Conservation (phyloP, 2,113 vertebrate species). For the Hemiscyllium ocellatum region DNA sequence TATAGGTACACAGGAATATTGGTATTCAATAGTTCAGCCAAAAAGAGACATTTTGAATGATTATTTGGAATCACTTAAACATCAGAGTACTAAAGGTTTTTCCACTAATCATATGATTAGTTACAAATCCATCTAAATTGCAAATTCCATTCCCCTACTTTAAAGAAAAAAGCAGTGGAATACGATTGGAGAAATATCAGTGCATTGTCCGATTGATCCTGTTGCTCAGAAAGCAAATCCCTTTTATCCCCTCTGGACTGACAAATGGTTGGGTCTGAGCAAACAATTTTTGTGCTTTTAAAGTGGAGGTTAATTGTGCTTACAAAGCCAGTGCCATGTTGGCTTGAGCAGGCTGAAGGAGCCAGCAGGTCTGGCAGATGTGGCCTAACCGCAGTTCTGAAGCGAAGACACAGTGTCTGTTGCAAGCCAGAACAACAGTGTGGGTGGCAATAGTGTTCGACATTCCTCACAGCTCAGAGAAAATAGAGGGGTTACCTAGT, state of each 20-base stretch:
- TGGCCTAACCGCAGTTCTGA: conserved; percentile 73
- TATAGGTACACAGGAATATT: neutral
- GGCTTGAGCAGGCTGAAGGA: conserved; percentile 69
- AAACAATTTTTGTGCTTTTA: conserved; percentile 2
- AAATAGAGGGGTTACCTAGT: neutral
- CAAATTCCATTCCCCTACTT: neutral
- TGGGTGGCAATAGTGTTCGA: conserved; percentile 65
- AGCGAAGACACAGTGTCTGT: conserved; percentile 76
- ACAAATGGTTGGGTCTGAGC: conserved; percentile 18
- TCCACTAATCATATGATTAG: conserved; percentile 9
- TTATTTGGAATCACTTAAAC: neutral
- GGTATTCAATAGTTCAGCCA: neutral
- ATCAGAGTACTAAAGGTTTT: neutral
- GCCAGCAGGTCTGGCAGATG: conserved; percentile 74
- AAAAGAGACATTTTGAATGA: neutral
- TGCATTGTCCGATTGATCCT: neutral
- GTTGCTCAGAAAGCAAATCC: conserved; percentile 8
- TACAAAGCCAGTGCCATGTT: conserved; percentile 61
- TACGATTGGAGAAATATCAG: neutral
- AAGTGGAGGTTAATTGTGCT: conserved; percentile 66
- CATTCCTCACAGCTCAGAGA: conserved; percentile 20
- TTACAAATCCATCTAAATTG: conserved; percentile 8
- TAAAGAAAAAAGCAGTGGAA: neutral
- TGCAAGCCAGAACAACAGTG: conserved; percentile 73
- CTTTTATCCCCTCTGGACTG: conserved; percentile 13